Conservation (phyloP, 1,140 invertebrate genomes). For the Phymorhynchus buccinoides region DNA sequence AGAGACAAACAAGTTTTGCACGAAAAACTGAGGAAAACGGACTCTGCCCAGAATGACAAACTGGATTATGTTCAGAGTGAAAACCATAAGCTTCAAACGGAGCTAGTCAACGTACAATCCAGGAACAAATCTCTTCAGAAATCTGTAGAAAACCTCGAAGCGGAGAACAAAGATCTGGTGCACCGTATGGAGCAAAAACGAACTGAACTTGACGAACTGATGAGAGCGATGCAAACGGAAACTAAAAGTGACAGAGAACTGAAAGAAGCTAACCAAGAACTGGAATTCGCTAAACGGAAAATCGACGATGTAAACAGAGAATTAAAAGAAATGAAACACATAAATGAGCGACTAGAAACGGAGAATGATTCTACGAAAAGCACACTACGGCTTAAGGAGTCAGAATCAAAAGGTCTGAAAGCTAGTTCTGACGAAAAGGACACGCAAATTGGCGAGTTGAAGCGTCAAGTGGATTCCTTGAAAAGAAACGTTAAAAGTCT, state of each 20-base stretch:
- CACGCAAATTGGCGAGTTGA: slow-evolving; percentile 36
- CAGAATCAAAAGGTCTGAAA: slow-evolving; percentile 36
- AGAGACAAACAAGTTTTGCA: slow-evolving; percentile 21
- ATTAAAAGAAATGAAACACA: slow-evolving; percentile 29
- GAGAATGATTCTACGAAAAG: slow-evolving; percentile 32
- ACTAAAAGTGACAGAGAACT: slow-evolving; percentile 31
- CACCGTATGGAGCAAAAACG: slow-evolving; percentile 36
- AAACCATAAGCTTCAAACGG: slow-evolving; percentile 11
- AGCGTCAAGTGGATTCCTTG: slow-evolving; percentile 18
- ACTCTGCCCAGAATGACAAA: background rate
- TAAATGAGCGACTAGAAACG: slow-evolving; percentile 27
- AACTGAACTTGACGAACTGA: slow-evolving; percentile 36
- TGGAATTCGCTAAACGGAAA: slow-evolving; percentile 35
- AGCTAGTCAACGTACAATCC: slow-evolving; percentile 8
- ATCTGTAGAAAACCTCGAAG: background rate
- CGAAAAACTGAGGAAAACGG: background rate
- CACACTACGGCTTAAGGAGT: slow-evolving; percentile 28
- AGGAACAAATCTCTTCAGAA: slow-evolving; percentile 11
- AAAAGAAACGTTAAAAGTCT: slow-evolving; percentile 32
- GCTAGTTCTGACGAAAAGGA: slow-evolving; percentile 34
- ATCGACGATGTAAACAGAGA: slow-evolving; percentile 28
- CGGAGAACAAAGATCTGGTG: slow-evolving; percentile 20
- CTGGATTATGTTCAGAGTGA: background rate
- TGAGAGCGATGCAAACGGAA: slow-evolving; percentile 35
- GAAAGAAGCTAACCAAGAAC: slow-evolving; percentile 25